Conservation (phyloP, 2,113 vertebrate genomes). For the Scartelaos histophorus region DNA sequence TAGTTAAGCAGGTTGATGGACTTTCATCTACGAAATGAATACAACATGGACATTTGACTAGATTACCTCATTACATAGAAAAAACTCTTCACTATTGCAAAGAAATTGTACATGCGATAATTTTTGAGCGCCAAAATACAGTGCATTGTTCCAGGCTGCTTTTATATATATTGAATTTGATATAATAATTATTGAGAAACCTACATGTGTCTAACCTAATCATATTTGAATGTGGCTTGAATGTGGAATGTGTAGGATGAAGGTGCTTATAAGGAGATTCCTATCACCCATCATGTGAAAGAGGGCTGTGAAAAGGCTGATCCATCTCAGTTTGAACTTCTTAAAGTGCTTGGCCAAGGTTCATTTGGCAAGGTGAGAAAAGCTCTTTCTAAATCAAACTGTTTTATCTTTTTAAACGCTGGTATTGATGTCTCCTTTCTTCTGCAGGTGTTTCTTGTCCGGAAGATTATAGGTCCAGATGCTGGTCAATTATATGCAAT, state of each 20-base stretch:
- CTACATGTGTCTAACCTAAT: background rate
- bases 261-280: slow-evolving; percentile 91
- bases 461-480: slow-evolving; percentile 92
- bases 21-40: too few species aligned
- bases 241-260: slow-evolving; percentile 82
- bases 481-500: slow-evolving; percentile 97
- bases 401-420: background rate
- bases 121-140: too few species aligned
- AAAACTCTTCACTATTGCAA: too few species aligned
- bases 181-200: too few species aligned
- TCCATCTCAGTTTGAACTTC: slow-evolving; percentile 93
- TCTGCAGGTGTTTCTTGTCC: slow-evolving; percentile 91
- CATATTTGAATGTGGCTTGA: background rate
- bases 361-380: slow-evolving; percentile 93
- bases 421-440: background rate
- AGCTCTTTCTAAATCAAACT: background rate
- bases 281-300: slow-evolving; percentile 94
- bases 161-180: too few species aligned
- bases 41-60: too few species aligned
- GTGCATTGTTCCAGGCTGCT: too few species aligned
- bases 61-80: too few species aligned
- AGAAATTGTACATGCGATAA: too few species aligned
- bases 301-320: slow-evolving; percentile 98
- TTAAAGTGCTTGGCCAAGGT: slow-evolving; percentile 96
- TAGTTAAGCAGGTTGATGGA: too few species aligned